Percentiles rank a stretch among this genome's conserved stretches.
Evolutionary conservation across 2,797 vertebrate genomes (phyloP).

Genomic region (Nannoperca australis): DNA sequence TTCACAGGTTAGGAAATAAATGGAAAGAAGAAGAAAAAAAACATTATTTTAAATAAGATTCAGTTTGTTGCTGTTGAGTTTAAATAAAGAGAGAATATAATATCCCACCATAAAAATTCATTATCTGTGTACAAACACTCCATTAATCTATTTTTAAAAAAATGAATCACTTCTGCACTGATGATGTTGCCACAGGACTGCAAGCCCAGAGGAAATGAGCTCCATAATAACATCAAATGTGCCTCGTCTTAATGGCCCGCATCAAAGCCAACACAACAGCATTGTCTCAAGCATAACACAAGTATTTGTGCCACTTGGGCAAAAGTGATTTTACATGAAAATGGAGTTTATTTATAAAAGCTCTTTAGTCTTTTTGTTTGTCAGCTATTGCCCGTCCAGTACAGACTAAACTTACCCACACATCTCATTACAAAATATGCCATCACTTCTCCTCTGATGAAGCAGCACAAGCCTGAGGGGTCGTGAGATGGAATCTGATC

Average conservation of each 20-base stretch:
- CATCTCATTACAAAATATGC: constrained; percentile 47
- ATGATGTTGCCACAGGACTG: constrained; percentile 70
- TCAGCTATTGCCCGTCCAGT: constrained; percentile 31
- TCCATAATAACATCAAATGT: constrained; percentile 79
- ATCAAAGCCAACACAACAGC: constrained; percentile 74
- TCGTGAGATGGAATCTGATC: not conserved
- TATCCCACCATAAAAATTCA: constrained; percentile 48
- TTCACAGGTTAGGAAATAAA: constrained; percentile 1
- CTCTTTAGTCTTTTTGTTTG: constrained; percentile 61
- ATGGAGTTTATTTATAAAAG: constrained; percentile 69
- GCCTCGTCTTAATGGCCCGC: constrained; percentile 74
- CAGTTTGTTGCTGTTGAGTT: constrained; percentile 34
- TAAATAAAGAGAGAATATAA: constrained; percentile 25
- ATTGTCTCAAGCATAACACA: constrained; percentile 62
- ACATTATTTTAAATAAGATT: constrained; percentile 48
- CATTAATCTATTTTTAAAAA: constrained; percentile 78
- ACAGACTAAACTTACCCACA: constrained; percentile 22
- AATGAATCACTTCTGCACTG: constrained; percentile 74
- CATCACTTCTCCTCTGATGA: constrained; percentile 12
- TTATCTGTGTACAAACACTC: constrained; percentile 65
- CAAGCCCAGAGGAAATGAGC: constrained; percentile 73
- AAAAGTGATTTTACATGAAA: constrained; percentile 70
- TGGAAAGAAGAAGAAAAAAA: not conserved
- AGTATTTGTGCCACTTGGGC: constrained; percentile 67
- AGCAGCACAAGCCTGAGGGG: constrained; percentile 1